Evolutionary conservation across 2,888 invertebrate species (phyloP), one percentile per base, ranked within the genome.

Genomic region (Cheilosia scutellata): DNA sequence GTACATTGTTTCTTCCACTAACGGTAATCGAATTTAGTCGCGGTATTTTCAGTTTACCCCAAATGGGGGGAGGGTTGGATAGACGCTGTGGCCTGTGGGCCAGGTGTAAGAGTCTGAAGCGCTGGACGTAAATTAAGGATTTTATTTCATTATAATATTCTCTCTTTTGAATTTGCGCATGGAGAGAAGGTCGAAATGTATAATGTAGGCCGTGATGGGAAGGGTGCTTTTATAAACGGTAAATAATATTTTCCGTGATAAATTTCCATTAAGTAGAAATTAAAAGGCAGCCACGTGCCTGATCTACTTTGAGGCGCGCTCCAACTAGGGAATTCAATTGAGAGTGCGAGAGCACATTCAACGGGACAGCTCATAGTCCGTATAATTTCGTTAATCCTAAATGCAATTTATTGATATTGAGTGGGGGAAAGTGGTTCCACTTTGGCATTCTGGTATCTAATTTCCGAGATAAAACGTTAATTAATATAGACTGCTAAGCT

Each of bases 21-120:
- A 76, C 76, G 66, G 86, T 86, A 86, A 82, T 86, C 86, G 86
- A 86, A 86, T 86, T 82, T 86, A 77, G 76, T 82, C 77, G 86
- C 68, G 82, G 82, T 77, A 82, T 86, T 82, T 82, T 86, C 74
- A 74, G 83, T 72, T 72, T 72, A 11, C 58, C 47, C 37, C 31
- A 51, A 71, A 77, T 29, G 13, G 42, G 37, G 27, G 66, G 60
- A 55, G 40, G 42, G 55, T 31, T 31, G 16, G n/a, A 9, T 13
- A 9, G 71, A 42, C 44, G 6, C 11, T 3, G 33, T n/a, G n/a
- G n/a, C n/a, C 25, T 6, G 27, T n/a, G 53, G 70, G 49, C 53
- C 84, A 80, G 80, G 80, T 84, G 75, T 65, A 29, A 62, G 33
- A 58, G 78, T 65, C 51, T 74, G 74, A 55, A 37, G 11, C 11